Conservation (phyloP, 2,888 invertebrate genomes). For the Itoplectis maculator region DNA sequence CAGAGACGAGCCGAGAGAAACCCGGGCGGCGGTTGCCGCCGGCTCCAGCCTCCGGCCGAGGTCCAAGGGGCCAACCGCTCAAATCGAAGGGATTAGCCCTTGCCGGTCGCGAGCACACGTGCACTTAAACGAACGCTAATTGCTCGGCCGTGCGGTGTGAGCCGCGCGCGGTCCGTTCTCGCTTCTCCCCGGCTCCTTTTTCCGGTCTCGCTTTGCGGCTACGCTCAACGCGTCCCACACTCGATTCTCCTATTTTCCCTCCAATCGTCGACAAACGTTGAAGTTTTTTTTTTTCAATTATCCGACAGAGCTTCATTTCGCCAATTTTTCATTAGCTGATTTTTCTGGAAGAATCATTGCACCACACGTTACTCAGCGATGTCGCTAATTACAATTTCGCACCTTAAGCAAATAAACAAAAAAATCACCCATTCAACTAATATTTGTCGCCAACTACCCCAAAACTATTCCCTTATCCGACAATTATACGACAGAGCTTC, state of each 20-base stretch:
- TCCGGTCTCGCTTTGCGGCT: constrained; percentile 27
- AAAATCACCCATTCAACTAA: too few relatives aligned
- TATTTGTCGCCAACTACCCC: too few relatives aligned
- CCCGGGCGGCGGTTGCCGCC: constrained; percentile 42
- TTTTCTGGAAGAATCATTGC: too few relatives aligned
- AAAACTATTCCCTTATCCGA: too few relatives aligned
- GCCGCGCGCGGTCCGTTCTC: too few relatives aligned
- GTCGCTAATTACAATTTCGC: too few relatives aligned
- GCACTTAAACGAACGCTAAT: constrained; percentile 82
- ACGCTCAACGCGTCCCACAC: background rate
- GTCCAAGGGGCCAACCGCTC: constrained; percentile 56
- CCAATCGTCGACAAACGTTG: background rate
- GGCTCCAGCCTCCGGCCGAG: constrained; percentile 23
- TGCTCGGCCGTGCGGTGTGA: constrained; percentile 71
- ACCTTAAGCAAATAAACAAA: too few relatives aligned
- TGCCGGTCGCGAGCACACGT: constrained; percentile 76
- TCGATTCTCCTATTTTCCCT: background rate
- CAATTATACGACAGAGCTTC: too few relatives aligned
- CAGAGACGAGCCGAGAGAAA: constrained; percentile 21
- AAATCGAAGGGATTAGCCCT: constrained; percentile 77
- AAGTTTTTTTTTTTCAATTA: background rate
- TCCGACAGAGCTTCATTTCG: background rate
- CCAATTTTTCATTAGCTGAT: too few relatives aligned
- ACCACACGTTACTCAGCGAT: too few relatives aligned
- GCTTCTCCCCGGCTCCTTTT: constrained; percentile 1